Base-by-base conservation (phyloP, 2,113 vertebrate species). In the Grammomys surdaster region DNA sequence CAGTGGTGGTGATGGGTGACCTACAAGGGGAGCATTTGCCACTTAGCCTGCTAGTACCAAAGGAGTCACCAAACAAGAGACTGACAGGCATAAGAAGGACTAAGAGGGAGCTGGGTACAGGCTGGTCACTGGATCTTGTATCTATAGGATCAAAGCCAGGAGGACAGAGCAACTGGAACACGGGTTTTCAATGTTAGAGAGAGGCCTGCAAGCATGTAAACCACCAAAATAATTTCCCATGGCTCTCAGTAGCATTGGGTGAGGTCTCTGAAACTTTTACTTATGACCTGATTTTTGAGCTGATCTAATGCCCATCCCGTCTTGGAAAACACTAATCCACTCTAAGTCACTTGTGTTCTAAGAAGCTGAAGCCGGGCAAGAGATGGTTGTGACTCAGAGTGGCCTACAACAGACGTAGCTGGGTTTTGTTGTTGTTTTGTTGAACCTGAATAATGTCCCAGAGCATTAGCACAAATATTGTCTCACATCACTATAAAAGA, bases 401-500 rank as follows among this genome's bases (percentile, higher is more conserved):
- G 70, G 40, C 43, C 65, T n/a, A 5, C 43, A 87, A 81, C n/a
- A 8, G 24, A 48, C 80, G 65, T 1, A 81, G 69, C 84, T 20
- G 28, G 65, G 19, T 65, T 86, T 43, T n/a, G 33, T 19, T 7
- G 63, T n/a, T n/a, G 13, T 24, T 40, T 63, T 60, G 6, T 40
- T 69, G 72, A 9, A 93, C 24, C 60, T 91, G 90, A 78, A 82
- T 36, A 33, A 48, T 67, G 6, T 60, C 81, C 76, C 46, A 13
- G 4, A 76, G 40, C 40, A 73, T 92, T 85, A 8, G 31, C 72
- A 46, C 43, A 78, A 92, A 40, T 54, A 65, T 63, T 75, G 33
- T 36, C 28, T 12, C 14, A 48, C 20, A 28, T 95, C 89, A 77
- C 54, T 91, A 87, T 36, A 16, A 78, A 95, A 89, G 77, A 93